These are phyloP conservation scores for Naja naja DNA, from an alignment of 2,113 vertebrate genomes.

Conservation along the genomic window DNA sequence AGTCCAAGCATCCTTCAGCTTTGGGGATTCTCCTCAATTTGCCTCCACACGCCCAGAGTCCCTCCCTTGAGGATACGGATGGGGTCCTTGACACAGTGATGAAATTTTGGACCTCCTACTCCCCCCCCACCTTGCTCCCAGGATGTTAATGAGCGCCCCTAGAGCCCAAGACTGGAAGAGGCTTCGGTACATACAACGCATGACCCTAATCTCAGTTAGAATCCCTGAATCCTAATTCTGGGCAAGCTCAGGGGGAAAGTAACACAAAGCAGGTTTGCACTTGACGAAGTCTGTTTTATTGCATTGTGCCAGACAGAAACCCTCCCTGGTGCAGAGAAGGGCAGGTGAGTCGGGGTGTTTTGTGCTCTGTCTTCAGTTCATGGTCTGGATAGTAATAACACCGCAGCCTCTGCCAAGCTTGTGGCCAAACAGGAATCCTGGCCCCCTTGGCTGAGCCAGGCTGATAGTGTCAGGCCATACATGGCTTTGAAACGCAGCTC, in stretches of 20 bases:
- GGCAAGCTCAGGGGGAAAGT: background rate
- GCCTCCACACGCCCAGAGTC: background rate
- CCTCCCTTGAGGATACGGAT: background rate
- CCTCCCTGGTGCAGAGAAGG: background rate
- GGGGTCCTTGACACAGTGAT: background rate
- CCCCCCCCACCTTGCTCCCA: background rate
- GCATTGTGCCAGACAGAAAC: background rate
- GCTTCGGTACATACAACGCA: background rate
- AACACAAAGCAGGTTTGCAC: background rate
- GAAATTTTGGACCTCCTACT: background rate
- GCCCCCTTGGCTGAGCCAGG: slow-evolving; percentile 10
- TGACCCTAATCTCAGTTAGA: background rate
- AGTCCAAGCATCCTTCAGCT: background rate
- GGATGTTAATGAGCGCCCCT: background rate
- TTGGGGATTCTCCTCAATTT: background rate
- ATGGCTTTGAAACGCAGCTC: slow-evolving; percentile 69
- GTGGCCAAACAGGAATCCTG: rapidly evolving
- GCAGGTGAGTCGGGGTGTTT: slow-evolving; percentile 3
- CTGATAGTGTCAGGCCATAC: slow-evolving; percentile 56
- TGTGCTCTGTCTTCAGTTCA: slow-evolving; percentile 32
- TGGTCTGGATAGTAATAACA: slow-evolving; percentile 38
- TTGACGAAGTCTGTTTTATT: background rate
- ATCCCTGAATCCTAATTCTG: background rate
- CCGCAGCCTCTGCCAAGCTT: slow-evolving; percentile 12
- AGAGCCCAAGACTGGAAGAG: background rate